phyloP scores from a whole-genome alignment of 92 coral and sea anemone genomes.

The Chrysogorgia sp. region DNA sequence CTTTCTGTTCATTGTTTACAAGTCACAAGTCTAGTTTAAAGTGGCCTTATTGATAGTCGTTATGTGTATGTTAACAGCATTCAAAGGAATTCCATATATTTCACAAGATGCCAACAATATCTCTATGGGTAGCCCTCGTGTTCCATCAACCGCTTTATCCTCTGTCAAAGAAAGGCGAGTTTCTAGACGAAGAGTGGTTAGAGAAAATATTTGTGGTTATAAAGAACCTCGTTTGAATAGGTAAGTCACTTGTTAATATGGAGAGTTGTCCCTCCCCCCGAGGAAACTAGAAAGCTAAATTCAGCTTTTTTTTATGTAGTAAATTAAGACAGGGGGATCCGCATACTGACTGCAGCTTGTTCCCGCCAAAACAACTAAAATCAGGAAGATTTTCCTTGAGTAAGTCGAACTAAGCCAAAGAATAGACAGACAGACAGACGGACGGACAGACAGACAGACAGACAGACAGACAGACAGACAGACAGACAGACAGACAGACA shows the following conservation, averaged over 20 bases:
- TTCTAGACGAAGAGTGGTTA: slow-evolving; percentile 9
- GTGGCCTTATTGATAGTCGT: too few species aligned
- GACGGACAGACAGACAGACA: too few species aligned
- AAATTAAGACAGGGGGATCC: slow-evolving; percentile 41
- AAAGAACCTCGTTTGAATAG: slow-evolving; percentile 20
- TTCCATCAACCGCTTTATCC: slow-evolving; percentile 3
- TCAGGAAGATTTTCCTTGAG: not conserved
- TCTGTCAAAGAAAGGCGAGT: slow-evolving; percentile 4
- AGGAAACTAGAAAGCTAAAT: not conserved
- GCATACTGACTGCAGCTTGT: slow-evolving; percentile 18
- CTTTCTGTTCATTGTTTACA: too few species aligned
- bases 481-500: too few species aligned
- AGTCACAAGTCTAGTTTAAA: too few species aligned
- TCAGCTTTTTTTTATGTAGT: slow-evolving; percentile 6
- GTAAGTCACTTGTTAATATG: not conserved
- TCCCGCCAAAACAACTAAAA: not conserved
- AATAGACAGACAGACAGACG: too few species aligned
- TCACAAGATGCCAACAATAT: slow-evolving; percentile 2
- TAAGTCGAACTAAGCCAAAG: not conserved
- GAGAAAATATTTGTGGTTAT: slow-evolving; percentile 12
- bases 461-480: too few species aligned
- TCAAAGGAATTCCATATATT: not conserved
- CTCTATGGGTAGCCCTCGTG: slow-evolving; percentile 13
- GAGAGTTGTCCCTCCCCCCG: not conserved
- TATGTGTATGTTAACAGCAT: not conserved